These are phyloP conservation scores for Sphaeridia pumilis DNA, from an alignment of 2,888 invertebrate genomes.

Conservation along the genomic window DNA sequence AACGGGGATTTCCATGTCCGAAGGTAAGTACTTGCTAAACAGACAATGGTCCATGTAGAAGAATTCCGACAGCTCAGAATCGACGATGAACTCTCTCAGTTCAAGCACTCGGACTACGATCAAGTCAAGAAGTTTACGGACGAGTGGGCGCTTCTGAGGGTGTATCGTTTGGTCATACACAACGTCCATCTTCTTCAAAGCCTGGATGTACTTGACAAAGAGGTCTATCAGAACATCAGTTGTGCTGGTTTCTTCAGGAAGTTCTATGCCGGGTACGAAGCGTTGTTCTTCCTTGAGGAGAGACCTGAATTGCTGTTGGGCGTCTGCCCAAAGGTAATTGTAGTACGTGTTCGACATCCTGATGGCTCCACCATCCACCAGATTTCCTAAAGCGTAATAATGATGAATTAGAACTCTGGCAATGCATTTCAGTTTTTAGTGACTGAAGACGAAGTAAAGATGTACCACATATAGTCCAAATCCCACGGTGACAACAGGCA, in stretches of 20 bases:
- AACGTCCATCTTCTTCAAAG: conserved; percentile 59
- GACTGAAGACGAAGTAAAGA: not conserved
- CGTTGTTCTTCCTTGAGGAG: conserved; percentile 11
- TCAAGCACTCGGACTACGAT: conserved; percentile 73
- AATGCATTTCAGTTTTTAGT: too few relatives aligned
- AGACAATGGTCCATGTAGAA: conserved; percentile 75
- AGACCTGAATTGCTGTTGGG: conserved; percentile 41
- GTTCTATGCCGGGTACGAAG: conserved; percentile 6
- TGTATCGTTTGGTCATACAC: conserved; percentile 85
- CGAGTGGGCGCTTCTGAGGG: conserved; percentile 77
- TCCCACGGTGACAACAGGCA: too few relatives aligned
- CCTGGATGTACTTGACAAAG: conserved; percentile 67
- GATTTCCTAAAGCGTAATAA: too few relatives aligned
- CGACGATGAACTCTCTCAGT: conserved; percentile 74
- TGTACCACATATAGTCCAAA: too few relatives aligned
- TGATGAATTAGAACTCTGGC: not conserved
- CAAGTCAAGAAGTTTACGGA: conserved; percentile 60
- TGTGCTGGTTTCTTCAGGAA: not conserved
- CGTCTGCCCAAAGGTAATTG: conserved; percentile 48
- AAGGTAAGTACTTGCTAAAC: conserved; percentile 60
- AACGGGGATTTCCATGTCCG: conserved; percentile 57
- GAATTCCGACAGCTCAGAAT: conserved; percentile 71
- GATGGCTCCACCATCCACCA: too few relatives aligned
- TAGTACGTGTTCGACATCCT: conserved; percentile 24
- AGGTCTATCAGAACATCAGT: conserved; percentile 53